Evolutionary conservation across 2,888 invertebrate species (phyloP), one percentile per base, ranked within the genome.

Genomic region (Apamea epomidion): DNA sequence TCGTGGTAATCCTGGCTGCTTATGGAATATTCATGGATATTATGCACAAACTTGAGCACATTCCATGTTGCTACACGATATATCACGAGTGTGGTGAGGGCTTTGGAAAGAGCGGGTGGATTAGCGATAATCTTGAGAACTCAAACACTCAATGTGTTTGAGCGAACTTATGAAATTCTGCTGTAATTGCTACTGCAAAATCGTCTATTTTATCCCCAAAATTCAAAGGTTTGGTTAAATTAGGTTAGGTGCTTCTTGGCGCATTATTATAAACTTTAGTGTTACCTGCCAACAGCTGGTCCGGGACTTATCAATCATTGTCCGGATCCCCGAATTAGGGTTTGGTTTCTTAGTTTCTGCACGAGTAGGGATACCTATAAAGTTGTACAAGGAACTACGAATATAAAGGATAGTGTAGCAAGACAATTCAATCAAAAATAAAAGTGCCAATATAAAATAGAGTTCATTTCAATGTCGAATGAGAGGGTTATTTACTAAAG

Each of bases 21-120:
- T 69, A 72, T 79, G 68, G 60, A 81, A 78, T 83, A 82, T 82
- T 72, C 79, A 81, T 75, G 74, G 76, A 74, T 71, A 76, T 58
- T 69, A 42, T 73, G 54, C 60, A 71, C 76, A 69, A 51, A 72
- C 54, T 71, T 82, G 75, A 81, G 83, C 76, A 74, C 78, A 87
- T 88, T 81, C 71, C 67, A 73, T 75, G 70, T 72, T 67, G 29
- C 80, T 64, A 78, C 62, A 81, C 85, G 42, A 81, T 89, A 79
- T 83, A 84, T 82, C 78, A 83, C 67, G 37, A 76, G 73, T 80
- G 14, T 54, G 51, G 58, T 32, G 60, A 45, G 29, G 80, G 86
- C 88, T 51, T 32, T 62, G 3, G 42, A 76, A 82, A 1, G 2
- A 72, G 90, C 83, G 90, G 54, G 0, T 42, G 4, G 45, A 54